Evolutionary conservation across 2,888 invertebrate genomes (phyloP), one percentile per base, ranked within the genome.

Genomic region (Opisthograptis luteolata): DNA sequence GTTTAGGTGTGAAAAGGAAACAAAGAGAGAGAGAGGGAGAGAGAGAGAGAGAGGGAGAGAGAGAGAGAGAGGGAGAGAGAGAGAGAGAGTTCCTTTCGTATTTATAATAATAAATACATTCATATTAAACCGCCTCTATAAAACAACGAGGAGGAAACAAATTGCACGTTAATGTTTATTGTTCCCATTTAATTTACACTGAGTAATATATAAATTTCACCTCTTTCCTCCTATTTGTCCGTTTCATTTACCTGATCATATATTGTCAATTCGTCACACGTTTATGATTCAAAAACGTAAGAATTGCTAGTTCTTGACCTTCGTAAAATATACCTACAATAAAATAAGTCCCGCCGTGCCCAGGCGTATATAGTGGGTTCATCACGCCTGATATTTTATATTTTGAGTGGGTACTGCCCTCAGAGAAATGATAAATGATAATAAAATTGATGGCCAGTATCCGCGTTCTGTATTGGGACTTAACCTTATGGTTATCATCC

Each of bases 401-500:
- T 41, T 52, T 48, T 20, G 32, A 12, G 39, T 32, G 31, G 20
- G 35, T 49, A 40, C 34, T 37, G 55, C 45, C 54, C 47, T 15
- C 24, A 15, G 37, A 50, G 48, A 55, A 51, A 54, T 58, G 43
- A 42, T 47, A 41, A 35, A 7, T 15, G 1, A 9, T 28, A 19
- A 17, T 15, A 19, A 45, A 36, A 49, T 49, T 30, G 43, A 43
- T 57, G 47, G 19, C n/a, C 49, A 41, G 36, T 44, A 45, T 60
- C 60, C 56, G 60, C 54, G 31, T 62, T 62, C 56, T 52, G 30
- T 35, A 43, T 34, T 43, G 50, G 37, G 48, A 40, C 41, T 49
- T 50, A 43, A 50, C 48, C 40, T 42, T 35, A 52, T 57, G 52
- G 57, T 59, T 47, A 44, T 37, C 34, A 44, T 43, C 28, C 43